Percentiles rank a stretch among this genome's conserved stretches.
Conservation (phyloP, 1,140 invertebrate genomes). For the Centruroides vittatus region DNA sequence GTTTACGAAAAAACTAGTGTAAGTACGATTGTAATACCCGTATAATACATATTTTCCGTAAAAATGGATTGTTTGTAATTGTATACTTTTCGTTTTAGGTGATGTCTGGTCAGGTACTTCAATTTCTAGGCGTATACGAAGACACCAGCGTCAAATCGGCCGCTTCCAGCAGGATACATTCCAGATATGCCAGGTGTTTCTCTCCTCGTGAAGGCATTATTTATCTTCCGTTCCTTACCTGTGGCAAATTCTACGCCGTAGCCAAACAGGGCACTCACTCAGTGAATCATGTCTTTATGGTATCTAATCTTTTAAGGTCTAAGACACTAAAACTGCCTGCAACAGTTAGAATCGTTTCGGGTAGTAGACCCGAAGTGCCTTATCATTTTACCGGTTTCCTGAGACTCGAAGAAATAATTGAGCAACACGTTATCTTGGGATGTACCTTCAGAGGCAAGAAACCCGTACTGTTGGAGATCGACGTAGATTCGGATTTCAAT, state of each 20-base stretch:
- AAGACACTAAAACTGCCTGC: constrained; percentile 21
- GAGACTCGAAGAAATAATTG: constrained; percentile 24
- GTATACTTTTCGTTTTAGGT: constrained; percentile 1
- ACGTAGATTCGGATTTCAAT: constrained; percentile 26
- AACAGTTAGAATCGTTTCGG: constrained; percentile 26
- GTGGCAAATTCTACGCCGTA: constrained; percentile 29
- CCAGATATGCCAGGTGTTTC: constrained; percentile 27
- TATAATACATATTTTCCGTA: too few relatives aligned
- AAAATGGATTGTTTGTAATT: too few relatives aligned
- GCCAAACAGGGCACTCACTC: constrained; percentile 22
- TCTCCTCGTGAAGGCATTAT: constrained; percentile 28
- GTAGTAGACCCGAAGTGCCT: constrained; percentile 22
- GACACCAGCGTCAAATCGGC: constrained; percentile 4
- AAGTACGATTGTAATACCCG: too few relatives aligned
- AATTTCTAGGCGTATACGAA: constrained; percentile 15
- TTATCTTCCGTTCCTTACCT: constrained; percentile 27
- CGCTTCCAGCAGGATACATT: too few relatives aligned
- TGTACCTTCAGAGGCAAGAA: constrained; percentile 28
- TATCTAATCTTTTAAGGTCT: constrained; percentile 24
- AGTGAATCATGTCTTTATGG: constrained; percentile 26
- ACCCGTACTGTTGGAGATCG: constrained; percentile 28
- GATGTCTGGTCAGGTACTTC: constrained; percentile 7
- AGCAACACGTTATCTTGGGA: constrained; percentile 28
- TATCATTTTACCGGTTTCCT: constrained; percentile 27
- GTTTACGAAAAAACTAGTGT: too few relatives aligned